Conservation (phyloP, 2,797 vertebrate species). For the Enteromius afrohamiltoni region DNA sequence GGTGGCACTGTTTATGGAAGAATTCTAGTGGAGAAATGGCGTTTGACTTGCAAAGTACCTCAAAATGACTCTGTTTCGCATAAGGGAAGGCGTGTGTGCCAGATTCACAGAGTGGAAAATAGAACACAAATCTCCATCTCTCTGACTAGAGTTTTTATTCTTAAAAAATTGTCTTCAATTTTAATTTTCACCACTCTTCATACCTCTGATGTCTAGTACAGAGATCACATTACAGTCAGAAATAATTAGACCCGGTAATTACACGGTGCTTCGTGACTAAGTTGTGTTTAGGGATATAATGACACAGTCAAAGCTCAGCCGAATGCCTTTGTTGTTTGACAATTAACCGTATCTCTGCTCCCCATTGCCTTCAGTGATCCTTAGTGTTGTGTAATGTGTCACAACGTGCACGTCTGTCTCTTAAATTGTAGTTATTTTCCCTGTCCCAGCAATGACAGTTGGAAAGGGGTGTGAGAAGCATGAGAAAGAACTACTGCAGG, state of each 20-base stretch:
- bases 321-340: constrained; percentile 66
- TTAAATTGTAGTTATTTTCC: constrained; percentile 65
- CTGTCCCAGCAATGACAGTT: constrained; percentile 42
- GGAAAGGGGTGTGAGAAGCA: constrained; percentile 57
- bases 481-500: constrained; percentile 45
- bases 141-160: constrained; percentile 50
- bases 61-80: constrained; percentile 61
- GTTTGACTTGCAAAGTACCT: constrained; percentile 62
- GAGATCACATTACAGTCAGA: constrained; percentile 59
- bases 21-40: constrained; percentile 55
- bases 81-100: constrained; percentile 62
- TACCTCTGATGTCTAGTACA: constrained; percentile 28
- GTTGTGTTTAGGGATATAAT: constrained; percentile 65
- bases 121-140: constrained; percentile 28
- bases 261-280: constrained; percentile 63
- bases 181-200: constrained; percentile 50
- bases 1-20: constrained; percentile 62
- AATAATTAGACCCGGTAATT: constrained; percentile 66
- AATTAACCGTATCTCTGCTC: constrained; percentile 59
- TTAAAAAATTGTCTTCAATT: constrained; percentile 49
- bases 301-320: constrained; percentile 59
- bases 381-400: constrained; percentile 64
- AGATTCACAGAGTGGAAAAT: constrained; percentile 56
- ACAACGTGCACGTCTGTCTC: constrained; percentile 60
- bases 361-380: constrained; percentile 56